These are phyloP conservation scores for Choristoneura rosaceana DNA, from an alignment of 2,888 invertebrate genomes.

Conservation along the genomic window DNA sequence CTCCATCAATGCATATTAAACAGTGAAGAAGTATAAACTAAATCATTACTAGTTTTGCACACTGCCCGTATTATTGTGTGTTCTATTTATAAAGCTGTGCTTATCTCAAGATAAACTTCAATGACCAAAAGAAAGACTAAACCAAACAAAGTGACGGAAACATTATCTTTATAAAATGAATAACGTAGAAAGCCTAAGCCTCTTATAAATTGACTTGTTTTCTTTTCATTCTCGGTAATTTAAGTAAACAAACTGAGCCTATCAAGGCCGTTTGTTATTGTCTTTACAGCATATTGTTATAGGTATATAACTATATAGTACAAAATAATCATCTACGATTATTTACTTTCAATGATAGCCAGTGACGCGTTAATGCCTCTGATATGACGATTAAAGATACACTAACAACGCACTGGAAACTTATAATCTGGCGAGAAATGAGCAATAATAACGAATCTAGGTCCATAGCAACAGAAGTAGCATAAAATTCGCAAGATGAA, in stretches of 20 bases:
- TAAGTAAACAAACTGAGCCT: background rate
- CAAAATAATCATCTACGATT: background rate
- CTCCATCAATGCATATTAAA: too few species aligned
- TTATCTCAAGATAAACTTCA: constrained; percentile 8
- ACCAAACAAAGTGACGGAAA: constrained; percentile 2
- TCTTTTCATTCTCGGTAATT: background rate
- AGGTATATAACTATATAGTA: too few species aligned
- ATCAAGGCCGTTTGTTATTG: background rate
- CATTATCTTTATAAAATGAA: background rate
- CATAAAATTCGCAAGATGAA: constrained; percentile 17
- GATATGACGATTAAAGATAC: background rate
- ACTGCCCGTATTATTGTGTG: background rate
- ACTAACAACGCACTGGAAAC: background rate
- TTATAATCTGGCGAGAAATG: background rate
- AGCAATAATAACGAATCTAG: background rate
- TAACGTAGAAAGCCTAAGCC: background rate
- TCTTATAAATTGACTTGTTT: background rate
- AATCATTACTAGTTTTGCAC: background rate
- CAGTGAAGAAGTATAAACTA: background rate
- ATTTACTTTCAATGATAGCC: background rate
- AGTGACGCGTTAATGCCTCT: background rate
- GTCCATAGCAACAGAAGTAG: constrained; percentile 20
- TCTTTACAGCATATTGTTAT: background rate
- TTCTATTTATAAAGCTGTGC: constrained; percentile 3
- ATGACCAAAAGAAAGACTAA: constrained; percentile 7